Base-by-base conservation (phyloP, 2,797 vertebrate species). In the Dendrocincla fuliginosa region DNA sequence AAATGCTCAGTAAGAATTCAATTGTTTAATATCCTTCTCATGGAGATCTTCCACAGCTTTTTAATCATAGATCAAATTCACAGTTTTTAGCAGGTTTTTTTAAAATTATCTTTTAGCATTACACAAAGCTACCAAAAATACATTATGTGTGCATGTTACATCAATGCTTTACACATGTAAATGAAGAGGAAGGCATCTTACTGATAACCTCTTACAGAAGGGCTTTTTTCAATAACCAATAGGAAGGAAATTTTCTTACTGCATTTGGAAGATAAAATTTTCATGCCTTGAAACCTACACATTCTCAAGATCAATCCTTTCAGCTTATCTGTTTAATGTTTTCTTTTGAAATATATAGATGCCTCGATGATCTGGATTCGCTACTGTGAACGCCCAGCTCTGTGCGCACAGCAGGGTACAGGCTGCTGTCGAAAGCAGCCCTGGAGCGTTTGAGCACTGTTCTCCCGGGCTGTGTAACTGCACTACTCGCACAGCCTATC, bases 401-500 rank as follows among this genome's bases (percentile, higher is more conserved):
- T 39, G 32, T 9, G 53, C 13, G 13, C 4, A 13, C 1, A 5
- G 71, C 28, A 57, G 42, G 28, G 30, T 25, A 2, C 1, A 23
- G 49, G 18, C 25, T 81, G 53, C 75, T 30, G 50, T 1, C 35
- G 59, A 33, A 64, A 52, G 7, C 42, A 35, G 35, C 13, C 9
- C 27, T 2, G 56, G 22, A 19, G n/a, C 2, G 35, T 11, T 30
- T 3, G 50, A 33, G 24, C 2, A 8, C 47, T 27, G 44, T 11
- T 23, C 5, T 13, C n/a, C 24, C 20, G 6, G 3, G 7, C 22
- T 56, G n/a, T 16, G 13, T 23, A 41, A 39, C 3, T 17, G 14
- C 41, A 25, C 57, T 4, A 16, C 24, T 30, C 49, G 4, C 69
- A 3, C 33, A 6, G 69, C 0, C 28, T 5, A 24, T 39, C 37